Evolutionary conservation across 2,113 vertebrate species (phyloP), one percentile per base, ranked within the genome.

Genomic region (Perca fluviatilis): DNA sequence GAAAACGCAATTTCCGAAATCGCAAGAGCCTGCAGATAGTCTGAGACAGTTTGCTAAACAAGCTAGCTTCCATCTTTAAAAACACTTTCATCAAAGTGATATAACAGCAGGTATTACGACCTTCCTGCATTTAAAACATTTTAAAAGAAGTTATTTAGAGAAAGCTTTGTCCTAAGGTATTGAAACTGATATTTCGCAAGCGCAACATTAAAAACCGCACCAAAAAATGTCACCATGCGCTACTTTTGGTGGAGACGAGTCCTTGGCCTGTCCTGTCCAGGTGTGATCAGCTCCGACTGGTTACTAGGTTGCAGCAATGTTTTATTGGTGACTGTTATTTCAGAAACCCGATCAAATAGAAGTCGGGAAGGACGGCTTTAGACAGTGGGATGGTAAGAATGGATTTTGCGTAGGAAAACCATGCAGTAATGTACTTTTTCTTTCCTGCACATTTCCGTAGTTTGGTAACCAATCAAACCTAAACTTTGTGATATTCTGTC

Each of bases 331-430:
- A 95, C 95, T 96, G 95, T 96, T 95, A 96, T 96, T 96, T 96
- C 96, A 97, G 96, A 95, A 93, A 88, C 95, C 95, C 93, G 93
- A 96, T 96, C 95, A 96, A 92, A 97, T 97, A 96, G 94, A 95
- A 92, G 96, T 96, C 86, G 96, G 96, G 92, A 95, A 94, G 89
- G 96, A 96, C 93, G 96, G 96, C 95, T 97, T 97, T 96, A 97
- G 94, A 95, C 96, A 97, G 93, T 97, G 95, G 95, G 96, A 97
- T 96, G 96, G 96, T 97, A 96, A 99, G 98, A 96, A 92, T 92
- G 84, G 94, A 95, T 96, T 93, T 96, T 88, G 77, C 94, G 70
- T 96, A 96, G 96, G 96, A 95, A 96, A 94, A 91, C 90, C 93
- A 94, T 94, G 91, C 93, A 95, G 95, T 95, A 95, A 93, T 94